Conservation (phyloP, 1,140 invertebrate genomes). For the Eriocheir sinensis region DNA sequence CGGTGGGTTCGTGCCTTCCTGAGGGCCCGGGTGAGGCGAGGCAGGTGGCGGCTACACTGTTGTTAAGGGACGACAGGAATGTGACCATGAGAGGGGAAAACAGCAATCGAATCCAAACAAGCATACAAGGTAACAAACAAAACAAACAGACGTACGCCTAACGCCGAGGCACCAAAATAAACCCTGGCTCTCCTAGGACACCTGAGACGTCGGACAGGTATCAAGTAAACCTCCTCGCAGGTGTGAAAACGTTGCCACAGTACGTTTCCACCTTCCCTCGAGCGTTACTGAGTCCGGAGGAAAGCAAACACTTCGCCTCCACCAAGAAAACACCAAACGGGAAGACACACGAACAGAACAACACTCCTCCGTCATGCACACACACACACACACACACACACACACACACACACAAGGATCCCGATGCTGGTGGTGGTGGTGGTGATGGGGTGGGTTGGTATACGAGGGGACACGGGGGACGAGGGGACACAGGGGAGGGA, state of each 20-base stretch:
- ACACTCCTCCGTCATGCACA: background rate
- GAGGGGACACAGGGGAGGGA: background rate
- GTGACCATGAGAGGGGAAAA: background rate
- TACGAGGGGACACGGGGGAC: background rate
- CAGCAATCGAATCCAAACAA: background rate
- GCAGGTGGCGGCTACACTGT: background rate
- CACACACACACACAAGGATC: background rate
- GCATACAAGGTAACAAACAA: background rate
- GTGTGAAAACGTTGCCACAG: background rate
- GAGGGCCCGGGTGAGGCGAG: background rate
- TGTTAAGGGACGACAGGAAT: background rate
- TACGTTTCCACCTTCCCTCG: background rate
- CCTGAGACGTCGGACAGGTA: background rate
- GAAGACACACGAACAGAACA: conserved; percentile 13
- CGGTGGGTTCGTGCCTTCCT: background rate
- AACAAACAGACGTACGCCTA: background rate
- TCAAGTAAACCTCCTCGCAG: conserved; percentile 13
- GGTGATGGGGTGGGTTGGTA: background rate
- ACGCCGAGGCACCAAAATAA: background rate
- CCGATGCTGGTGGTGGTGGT: background rate
- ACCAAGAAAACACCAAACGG: background rate
- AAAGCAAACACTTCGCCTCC: background rate
- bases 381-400: no score
- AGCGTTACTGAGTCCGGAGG: background rate
- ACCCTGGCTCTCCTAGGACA: background rate